Evolutionary conservation across 2,797 vertebrate genomes (phyloP).

Genomic region (Alfaro cultratus): DNA sequence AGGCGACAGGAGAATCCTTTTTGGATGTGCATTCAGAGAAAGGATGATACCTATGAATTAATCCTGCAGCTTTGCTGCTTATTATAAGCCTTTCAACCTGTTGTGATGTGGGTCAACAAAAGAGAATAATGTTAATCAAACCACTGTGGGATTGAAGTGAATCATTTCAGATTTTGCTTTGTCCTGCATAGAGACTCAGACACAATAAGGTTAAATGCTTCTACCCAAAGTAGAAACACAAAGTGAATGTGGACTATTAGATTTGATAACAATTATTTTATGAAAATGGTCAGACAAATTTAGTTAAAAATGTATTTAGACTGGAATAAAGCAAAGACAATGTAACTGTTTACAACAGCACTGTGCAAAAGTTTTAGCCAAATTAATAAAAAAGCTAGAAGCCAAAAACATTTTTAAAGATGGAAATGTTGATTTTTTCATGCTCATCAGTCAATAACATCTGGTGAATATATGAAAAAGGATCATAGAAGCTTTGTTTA

Average conservation of each 20-base stretch:
- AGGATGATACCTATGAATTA: conserved; percentile 55
- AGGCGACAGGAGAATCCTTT: conserved; percentile 72
- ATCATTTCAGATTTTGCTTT: conserved; percentile 32
- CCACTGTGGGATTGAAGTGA: conserved; percentile 21
- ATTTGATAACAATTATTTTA: background rate
- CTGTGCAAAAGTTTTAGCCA: background rate
- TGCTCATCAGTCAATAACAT: background rate
- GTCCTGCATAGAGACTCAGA: conserved; percentile 25
- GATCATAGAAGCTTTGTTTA: background rate
- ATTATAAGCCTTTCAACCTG: conserved; percentile 30
- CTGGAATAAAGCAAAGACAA: background rate
- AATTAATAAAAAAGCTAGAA: too few relatives aligned
- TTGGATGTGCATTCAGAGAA: conserved; percentile 59
- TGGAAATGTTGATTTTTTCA: background rate
- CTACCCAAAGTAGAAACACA: background rate
- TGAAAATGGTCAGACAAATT: background rate
- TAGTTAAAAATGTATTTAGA: background rate
- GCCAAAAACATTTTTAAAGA: background rate
- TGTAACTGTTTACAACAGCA: background rate
- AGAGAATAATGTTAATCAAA: conserved; percentile 37
- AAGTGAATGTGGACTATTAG: background rate
- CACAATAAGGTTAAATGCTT: conserved; percentile 11
- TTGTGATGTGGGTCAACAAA: conserved; percentile 37
- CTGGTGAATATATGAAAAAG: background rate
- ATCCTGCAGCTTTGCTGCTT: conserved; percentile 48